Evolutionary conservation across 1,140 invertebrate species (phyloP), one percentile per base, ranked within the genome.

Genomic region (Ceratina australensis): DNA sequence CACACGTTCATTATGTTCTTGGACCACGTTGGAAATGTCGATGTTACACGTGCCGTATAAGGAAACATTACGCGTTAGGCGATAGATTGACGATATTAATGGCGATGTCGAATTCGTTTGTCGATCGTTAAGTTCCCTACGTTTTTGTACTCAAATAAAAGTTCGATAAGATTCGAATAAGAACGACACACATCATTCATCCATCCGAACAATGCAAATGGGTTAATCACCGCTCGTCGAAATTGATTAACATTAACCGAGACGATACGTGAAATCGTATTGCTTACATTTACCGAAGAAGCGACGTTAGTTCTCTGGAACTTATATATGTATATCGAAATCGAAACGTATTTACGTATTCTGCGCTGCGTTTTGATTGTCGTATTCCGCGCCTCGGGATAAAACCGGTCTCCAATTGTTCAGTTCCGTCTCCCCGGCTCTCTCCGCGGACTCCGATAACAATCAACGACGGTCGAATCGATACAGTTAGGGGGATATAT

Each of bases 281-380:
- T 65, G 22, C 59, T 56, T 28, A 28, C 56, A n/a, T 12, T 33
- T 76, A 56, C 42, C 65, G 65, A 52, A 33, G n/a, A 68, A 76
- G 56, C 28, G 33, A 60, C n/a, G 42, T 22, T 24, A 22, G 26
- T 56, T 15, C 24, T 33, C 16, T 68, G 26, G 28, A 57, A 57
- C 26, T 18, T 33, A 33, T 56, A 33, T 42, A 42, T 42, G 33
- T 42, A 22, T 20, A 12, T 66, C 63, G 52, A 57, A 26, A 59
- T 67, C 24, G 73, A 50, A 28, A 33, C 5, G 33, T 49, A n/a
- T 71, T 33, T 71, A 15, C 33, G 33, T 42, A 42, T 42, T 7
- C 5, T 42, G 33, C 33, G 33, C 3, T 42, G 33, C 42, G 8
- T 76, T 76, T 69, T 77, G 66, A 71, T 77, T 77, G 74, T 76